Percentiles rank a stretch among this genome's conserved stretches.
phyloP scores from a whole-genome alignment of 2,888 invertebrate species.

The Stenodema calcarata region DNA sequence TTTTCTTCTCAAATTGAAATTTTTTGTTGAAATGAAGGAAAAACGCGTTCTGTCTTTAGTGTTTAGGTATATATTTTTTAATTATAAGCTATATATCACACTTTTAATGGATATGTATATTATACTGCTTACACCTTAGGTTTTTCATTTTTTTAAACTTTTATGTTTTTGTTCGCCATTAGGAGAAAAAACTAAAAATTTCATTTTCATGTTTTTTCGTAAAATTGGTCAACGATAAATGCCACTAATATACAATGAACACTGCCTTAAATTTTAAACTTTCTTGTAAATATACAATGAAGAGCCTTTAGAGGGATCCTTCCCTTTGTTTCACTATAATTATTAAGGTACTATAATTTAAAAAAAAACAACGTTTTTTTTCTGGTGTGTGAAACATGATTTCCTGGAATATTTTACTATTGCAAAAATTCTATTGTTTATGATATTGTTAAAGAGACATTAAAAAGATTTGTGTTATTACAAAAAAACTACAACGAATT shows the following conservation, averaged over 20 bases:
- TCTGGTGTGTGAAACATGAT: constrained; percentile 40
- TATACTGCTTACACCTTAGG: constrained; percentile 41
- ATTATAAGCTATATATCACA: constrained; percentile 54
- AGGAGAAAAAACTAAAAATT: constrained; percentile 24
- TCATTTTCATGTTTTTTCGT: constrained; percentile 19
- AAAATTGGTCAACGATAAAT: constrained; percentile 48
- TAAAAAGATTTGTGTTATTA: constrained; percentile 9
- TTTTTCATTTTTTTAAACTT: constrained; percentile 15
- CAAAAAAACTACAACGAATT: constrained; percentile 36
- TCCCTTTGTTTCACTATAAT: neutral
- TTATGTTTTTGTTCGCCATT: constrained; percentile 30
- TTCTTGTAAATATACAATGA: constrained; percentile 34
- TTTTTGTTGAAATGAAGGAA: neutral
- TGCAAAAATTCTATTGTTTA: constrained; percentile 26
- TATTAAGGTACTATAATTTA: constrained; percentile 24
- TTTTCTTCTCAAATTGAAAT: neutral
- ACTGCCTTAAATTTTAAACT: constrained; percentile 35
- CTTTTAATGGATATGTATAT: constrained; percentile 55
- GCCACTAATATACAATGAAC: constrained; percentile 47
- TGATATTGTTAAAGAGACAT: constrained; percentile 30
- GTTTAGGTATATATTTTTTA: constrained; percentile 28
- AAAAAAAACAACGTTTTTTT: neutral
- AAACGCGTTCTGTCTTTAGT: constrained; percentile 41
- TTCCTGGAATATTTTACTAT: constrained; percentile 23
- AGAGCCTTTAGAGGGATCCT: constrained; percentile 5